phyloP scores from a whole-genome alignment of 2,797 vertebrate species.

The Geotrypetes seraphini region DNA sequence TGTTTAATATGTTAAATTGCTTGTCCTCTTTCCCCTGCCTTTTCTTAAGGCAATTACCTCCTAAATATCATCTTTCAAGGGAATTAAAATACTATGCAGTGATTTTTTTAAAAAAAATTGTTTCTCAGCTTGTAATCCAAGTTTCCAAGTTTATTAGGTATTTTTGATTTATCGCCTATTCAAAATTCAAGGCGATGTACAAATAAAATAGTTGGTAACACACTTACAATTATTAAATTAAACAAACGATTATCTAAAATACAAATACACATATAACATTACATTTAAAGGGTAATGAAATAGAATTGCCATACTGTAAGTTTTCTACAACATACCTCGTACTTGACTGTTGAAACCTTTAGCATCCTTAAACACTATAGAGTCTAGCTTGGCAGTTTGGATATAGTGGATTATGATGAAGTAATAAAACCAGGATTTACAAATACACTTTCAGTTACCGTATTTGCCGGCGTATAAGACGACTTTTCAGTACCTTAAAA shows the following conservation, averaged over 20 bases:
- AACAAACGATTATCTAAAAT: no score
- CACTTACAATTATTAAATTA: no score
- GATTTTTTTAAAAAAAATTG: slow-evolving; percentile 3
- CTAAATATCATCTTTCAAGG: slow-evolving; percentile 1
- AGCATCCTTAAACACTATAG: slow-evolving; percentile 16
- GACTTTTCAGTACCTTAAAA: no score
- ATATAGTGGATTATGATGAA: slow-evolving; percentile 2
- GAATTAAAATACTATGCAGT: slow-evolving; percentile 4
- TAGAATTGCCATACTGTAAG: neutral
- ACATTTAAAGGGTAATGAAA: no score
- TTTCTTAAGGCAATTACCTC: slow-evolving; percentile 13
- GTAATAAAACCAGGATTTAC: slow-evolving; percentile 19
- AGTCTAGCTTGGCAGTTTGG: slow-evolving; percentile 12
- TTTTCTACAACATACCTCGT: no score
- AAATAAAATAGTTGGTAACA: no score
- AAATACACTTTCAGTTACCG: no score
- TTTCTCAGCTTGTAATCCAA: slow-evolving; percentile 2
- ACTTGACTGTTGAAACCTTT: slow-evolving; percentile 2
- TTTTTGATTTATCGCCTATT: no score
- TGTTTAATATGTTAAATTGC: slow-evolving; percentile 19
- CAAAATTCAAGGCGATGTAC: no score
- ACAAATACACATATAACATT: no score
- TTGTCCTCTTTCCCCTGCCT: slow-evolving; percentile 15
- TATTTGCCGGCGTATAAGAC: no score
- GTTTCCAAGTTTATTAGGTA: no score